A percentile compares a stretch with the other conserved stretches of the same genome.
Evolutionary conservation across 2,888 invertebrate genomes (phyloP).

Genomic region (Agonopterix subpropinquella): DNA sequence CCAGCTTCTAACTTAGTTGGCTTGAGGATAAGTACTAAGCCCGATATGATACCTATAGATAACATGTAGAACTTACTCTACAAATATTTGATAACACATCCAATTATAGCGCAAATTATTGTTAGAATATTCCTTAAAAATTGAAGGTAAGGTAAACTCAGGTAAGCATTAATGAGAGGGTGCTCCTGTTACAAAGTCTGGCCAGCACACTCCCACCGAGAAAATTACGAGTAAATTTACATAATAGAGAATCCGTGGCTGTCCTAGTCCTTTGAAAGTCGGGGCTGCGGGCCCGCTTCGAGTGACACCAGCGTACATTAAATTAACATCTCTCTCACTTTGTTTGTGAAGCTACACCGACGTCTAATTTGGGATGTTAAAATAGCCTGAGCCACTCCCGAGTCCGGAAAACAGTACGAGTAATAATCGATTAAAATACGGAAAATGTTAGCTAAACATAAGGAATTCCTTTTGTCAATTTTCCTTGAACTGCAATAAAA

Average conservation of each 20-base stretch:
- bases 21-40: background rate
- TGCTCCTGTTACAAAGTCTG: slow-evolving; percentile 65
- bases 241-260: slow-evolving; percentile 73
- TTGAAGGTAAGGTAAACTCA: slow-evolving; percentile 30
- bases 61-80: too few relatives aligned
- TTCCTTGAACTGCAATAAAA: too few relatives aligned
- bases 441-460: too few relatives aligned
- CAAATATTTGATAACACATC: too few relatives aligned
- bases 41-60: too few relatives aligned
- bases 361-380: slow-evolving; percentile 51
- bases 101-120: too few relatives aligned
- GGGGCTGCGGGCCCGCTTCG: slow-evolving; percentile 51
- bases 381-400: slow-evolving; percentile 4
- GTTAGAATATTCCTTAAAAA: slow-evolving; percentile 25
- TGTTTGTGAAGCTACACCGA: slow-evolving; percentile 55
- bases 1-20: slow-evolving; percentile 3
- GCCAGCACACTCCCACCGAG: slow-evolving; percentile 53
- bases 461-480: too few relatives aligned
- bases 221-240: slow-evolving; percentile 72
- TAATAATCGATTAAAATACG: too few relatives aligned
- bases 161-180: slow-evolving; percentile 63
- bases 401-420: background rate
- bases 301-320: slow-evolving; percentile 67
- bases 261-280: slow-evolving; percentile 67
- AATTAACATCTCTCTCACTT: slow-evolving; percentile 70